These are phyloP conservation scores for Ctenoplectra terminalis DNA, from an alignment of 1,140 invertebrate genomes.

Conservation along the genomic window DNA sequence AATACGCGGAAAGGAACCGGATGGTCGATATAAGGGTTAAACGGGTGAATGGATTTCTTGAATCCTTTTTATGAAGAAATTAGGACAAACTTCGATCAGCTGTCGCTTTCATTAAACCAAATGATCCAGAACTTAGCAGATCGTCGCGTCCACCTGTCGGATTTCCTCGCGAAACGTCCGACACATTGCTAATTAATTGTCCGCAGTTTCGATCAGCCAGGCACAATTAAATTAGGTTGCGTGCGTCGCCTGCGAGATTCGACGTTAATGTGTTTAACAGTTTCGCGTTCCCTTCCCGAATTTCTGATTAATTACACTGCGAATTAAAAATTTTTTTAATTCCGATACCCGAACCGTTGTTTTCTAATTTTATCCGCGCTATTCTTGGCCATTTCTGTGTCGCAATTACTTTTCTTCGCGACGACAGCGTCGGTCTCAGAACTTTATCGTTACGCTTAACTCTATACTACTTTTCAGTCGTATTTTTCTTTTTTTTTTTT, in stretches of 20 bases:
- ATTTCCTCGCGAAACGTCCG: conserved; percentile 50
- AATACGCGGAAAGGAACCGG: too few relatives aligned
- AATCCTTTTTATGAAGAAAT: neutral
- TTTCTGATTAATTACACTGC: neutral
- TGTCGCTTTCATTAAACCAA: conserved; percentile 33
- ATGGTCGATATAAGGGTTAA: too few relatives aligned
- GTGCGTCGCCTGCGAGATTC: conserved; percentile 30
- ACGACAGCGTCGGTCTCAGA: too few relatives aligned
- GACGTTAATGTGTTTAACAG: conserved; percentile 5
- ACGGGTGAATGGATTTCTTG: neutral
- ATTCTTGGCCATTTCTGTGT: too few relatives aligned
- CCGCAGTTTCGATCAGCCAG: conserved; percentile 38
- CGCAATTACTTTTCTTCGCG: too few relatives aligned
- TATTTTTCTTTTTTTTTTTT: too few relatives aligned
- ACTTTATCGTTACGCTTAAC: too few relatives aligned
- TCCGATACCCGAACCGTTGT: too few relatives aligned
- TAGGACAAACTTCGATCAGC: conserved; percentile 30
- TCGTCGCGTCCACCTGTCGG: conserved; percentile 45
- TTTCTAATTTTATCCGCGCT: neutral
- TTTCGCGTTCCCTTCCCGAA: neutral
- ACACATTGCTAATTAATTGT: conserved; percentile 55
- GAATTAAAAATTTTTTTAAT: neutral
- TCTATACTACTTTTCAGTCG: too few relatives aligned
- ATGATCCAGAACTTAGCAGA: conserved; percentile 31
- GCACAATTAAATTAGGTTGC: conserved; percentile 35